A percentile compares a stretch with the other conserved stretches of the same genome.
Conservation (phyloP, 2,888 invertebrate genomes). For the Rhaphigaster nebulosa region DNA sequence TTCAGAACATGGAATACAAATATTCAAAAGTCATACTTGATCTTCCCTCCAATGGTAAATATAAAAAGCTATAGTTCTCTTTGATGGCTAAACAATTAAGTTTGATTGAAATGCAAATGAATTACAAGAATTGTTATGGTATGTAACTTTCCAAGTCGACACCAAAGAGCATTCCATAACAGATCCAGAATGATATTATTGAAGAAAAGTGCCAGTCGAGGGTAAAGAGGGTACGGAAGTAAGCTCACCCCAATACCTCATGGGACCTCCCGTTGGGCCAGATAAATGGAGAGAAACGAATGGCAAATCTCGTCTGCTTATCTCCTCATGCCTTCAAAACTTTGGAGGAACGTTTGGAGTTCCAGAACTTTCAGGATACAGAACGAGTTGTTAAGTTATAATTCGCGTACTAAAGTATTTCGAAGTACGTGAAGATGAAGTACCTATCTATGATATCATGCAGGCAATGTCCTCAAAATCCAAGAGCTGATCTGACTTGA, state of each 20-base stretch:
- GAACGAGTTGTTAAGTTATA: no score
- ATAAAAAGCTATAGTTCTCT: no score
- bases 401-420: no score
- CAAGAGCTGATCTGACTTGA: background rate
- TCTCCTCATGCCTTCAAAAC: background rate
- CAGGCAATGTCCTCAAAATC: background rate
- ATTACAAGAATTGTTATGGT: no score
- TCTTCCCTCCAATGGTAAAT: no score
- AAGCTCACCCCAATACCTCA: background rate
- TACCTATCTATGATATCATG: background rate
- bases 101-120: no score
- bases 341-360: background rate
- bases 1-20: no score
- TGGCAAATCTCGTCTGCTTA: background rate
- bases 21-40: no score
- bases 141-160: background rate
- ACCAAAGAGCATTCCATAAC: background rate
- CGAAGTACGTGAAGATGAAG: no score
- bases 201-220: background rate
- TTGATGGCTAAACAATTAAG: no score
- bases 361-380: no score
- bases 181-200: background rate
- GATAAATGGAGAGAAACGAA: background rate
- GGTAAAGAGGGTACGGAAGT: background rate
- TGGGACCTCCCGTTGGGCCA: background rate